phyloP scores from a whole-genome alignment of 2,113 vertebrate genomes.

The Opisthocomus hoazin region DNA sequence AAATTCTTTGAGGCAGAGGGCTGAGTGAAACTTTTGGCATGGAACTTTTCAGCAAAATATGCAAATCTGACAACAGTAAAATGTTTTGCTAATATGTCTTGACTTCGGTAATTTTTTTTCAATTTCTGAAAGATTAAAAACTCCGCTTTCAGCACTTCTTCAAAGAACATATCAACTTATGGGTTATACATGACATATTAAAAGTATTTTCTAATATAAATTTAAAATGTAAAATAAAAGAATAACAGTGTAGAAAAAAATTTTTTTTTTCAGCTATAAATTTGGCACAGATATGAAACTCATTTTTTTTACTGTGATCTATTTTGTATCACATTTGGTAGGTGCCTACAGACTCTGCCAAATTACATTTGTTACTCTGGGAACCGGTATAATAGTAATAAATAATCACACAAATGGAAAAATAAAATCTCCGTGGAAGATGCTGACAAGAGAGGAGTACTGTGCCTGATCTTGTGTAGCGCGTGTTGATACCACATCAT shows the following conservation, averaged over 20 bases:
- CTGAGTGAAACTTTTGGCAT: background rate
- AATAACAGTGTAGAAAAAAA: background rate
- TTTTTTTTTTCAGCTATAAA: background rate
- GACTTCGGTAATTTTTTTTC: background rate
- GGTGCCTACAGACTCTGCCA: background rate
- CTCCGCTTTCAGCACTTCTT: background rate
- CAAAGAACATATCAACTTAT: accelerated
- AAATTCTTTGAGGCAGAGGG: background rate
- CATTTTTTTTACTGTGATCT: background rate
- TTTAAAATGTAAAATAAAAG: background rate
- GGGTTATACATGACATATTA: background rate
- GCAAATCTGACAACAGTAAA: background rate
- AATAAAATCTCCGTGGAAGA: background rate
- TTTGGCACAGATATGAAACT: background rate
- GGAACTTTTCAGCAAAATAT: background rate
- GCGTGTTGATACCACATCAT: background rate
- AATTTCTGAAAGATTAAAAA: background rate
- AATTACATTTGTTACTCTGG: background rate
- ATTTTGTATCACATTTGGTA: background rate
- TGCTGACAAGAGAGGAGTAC: background rate
- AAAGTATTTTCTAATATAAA: background rate
- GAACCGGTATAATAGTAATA: background rate
- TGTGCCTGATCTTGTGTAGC: background rate
- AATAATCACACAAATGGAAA: background rate
- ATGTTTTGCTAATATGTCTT: background rate